phyloP scores from a whole-genome alignment of 2,113 vertebrate genomes.

The Narcine bancroftii region DNA sequence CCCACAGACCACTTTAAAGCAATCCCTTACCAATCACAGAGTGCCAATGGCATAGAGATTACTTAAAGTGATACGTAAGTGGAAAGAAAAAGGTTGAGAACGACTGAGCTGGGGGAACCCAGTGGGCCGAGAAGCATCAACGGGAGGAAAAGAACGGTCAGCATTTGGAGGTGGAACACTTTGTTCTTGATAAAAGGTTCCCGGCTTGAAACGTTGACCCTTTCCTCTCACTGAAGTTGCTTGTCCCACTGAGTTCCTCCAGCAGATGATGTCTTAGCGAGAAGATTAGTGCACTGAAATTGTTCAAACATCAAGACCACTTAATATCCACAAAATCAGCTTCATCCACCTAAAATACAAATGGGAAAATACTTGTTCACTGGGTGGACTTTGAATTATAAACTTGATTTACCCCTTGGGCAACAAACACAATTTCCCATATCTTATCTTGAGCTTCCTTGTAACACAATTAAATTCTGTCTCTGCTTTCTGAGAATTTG shows the following conservation, averaged over 20 bases:
- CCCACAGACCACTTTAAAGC: too few relatives aligned
- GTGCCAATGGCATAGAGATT: too few relatives aligned
- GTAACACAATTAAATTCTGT: slow-evolving; percentile 27
- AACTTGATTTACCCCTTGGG: slow-evolving; percentile 11
- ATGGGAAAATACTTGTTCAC: not conserved
- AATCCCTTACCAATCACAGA: too few relatives aligned
- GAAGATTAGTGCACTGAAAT: not conserved
- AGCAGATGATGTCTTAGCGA: not conserved
- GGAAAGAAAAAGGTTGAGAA: too few relatives aligned
- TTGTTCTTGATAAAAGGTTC: not conserved
- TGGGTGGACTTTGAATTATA: not conserved
- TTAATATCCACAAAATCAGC: not conserved
- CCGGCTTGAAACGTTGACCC: too few relatives aligned
- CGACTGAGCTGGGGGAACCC: too few relatives aligned
- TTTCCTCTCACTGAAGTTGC: too few relatives aligned
- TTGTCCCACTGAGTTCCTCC: too few relatives aligned
- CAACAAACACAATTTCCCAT: slow-evolving; percentile 20
- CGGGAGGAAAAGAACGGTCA: too few relatives aligned
- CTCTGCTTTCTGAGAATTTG: slow-evolving; percentile 1
- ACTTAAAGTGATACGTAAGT: too few relatives aligned
- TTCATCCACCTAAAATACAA: slow-evolving; percentile 5
- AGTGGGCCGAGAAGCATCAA: too few relatives aligned
- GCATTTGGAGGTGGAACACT: not conserved
- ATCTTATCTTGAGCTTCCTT: not conserved
- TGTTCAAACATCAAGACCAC: not conserved